Evolutionary conservation across 30 jellyfish, hydroid and myxozoan genomes (phyloP).

Genomic region (Haliclystus octoradiatus): DNA sequence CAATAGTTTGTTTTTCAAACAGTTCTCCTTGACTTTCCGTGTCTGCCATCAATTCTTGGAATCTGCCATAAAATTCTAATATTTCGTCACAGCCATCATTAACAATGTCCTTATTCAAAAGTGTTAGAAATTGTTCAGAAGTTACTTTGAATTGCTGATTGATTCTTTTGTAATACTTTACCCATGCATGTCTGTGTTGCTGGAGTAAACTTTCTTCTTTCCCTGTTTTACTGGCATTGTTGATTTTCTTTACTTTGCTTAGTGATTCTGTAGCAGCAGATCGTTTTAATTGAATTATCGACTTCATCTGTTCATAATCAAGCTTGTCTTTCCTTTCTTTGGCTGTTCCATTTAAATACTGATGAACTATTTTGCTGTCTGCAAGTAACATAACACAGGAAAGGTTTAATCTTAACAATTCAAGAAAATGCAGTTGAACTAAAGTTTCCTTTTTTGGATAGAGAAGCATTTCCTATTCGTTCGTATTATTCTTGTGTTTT

Average conservation of each 20-base stretch:
- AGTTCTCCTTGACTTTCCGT: neutral
- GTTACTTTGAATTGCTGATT: neutral
- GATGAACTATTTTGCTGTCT: neutral
- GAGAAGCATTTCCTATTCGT: too few species aligned
- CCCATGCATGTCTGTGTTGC: neutral
- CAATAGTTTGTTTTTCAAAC: slow-evolving; percentile 38
- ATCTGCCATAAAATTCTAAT: neutral
- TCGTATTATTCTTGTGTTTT: too few species aligned
- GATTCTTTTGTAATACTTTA: neutral
- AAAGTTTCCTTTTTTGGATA: too few species aligned
- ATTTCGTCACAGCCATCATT: neutral
- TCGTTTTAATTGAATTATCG: neutral
- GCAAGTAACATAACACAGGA: too few species aligned
- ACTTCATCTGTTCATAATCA: neutral
- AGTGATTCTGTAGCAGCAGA: neutral
- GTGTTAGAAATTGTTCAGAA: neutral
- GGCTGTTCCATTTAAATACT: neutral
- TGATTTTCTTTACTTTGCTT: neutral
- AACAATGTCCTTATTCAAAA: neutral
- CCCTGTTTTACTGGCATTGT: neutral
- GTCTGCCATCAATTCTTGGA: neutral
- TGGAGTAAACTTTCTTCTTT: neutral
- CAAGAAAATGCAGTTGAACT: too few species aligned
- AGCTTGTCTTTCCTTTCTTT: neutral
- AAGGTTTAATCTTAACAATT: too few species aligned